Percentiles rank a stretch among this genome's conserved stretches.
phyloP scores from a whole-genome alignment of 1,140 invertebrate genomes.

The Magallana gigas region DNA sequence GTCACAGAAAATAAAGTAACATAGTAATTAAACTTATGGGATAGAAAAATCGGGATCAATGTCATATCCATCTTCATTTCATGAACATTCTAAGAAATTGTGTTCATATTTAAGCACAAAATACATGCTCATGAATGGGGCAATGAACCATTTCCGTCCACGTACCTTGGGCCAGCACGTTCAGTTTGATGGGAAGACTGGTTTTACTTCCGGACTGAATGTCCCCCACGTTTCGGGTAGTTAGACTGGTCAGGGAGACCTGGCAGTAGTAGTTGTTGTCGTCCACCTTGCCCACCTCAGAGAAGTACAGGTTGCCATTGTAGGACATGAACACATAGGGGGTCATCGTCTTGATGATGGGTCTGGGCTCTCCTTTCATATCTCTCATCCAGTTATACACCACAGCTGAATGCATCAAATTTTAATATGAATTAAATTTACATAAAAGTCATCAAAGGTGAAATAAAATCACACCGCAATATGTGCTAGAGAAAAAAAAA shows the following conservation, averaged over 20 bases:
- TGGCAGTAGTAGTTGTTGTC: conserved; percentile 66
- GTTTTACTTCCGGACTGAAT: conserved; percentile 62
- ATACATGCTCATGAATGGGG: no score
- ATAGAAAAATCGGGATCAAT: neutral
- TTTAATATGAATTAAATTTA: no score
- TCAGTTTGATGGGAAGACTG: conserved; percentile 62
- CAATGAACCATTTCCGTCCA: neutral
- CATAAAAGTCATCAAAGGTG: no score
- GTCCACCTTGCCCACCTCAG: conserved; percentile 66
- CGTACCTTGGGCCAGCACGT: conserved; percentile 60
- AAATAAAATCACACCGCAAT: no score
- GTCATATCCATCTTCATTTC: neutral
- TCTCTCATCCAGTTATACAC: conserved; percentile 60
- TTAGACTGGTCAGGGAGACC: conserved; percentile 62
- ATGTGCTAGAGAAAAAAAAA: no score
- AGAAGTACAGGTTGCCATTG: conserved; percentile 72
- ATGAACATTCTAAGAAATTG: neutral
- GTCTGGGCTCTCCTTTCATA: conserved; percentile 38
- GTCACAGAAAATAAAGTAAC: neutral
- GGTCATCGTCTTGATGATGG: conserved; percentile 49
- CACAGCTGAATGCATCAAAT: conserved; percentile 49
- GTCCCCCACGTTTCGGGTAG: conserved; percentile 56
- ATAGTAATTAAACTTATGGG: neutral
- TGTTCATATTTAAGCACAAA: no score
- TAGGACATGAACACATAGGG: conserved; percentile 68